These are phyloP conservation scores for Lathamus discolor DNA, from an alignment of 2,113 vertebrate species.

Conservation along the genomic window DNA sequence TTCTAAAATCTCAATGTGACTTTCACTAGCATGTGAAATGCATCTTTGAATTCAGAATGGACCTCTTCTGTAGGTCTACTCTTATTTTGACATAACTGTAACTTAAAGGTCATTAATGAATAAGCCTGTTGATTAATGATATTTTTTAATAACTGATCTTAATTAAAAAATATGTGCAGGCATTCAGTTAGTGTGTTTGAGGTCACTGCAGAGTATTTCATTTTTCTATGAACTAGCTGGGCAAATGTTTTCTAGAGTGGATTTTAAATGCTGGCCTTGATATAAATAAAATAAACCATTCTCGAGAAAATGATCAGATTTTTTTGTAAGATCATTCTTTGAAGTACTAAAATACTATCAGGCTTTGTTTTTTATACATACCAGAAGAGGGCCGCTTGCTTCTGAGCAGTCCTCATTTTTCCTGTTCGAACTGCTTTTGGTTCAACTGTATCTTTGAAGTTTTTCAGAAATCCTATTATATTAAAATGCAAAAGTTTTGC, in stretches of 20 bases:
- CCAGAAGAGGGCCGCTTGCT: background rate
- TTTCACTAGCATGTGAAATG: background rate
- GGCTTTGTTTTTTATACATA: background rate
- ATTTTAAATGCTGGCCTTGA: background rate
- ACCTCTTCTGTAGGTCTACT: background rate
- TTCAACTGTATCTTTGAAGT: background rate
- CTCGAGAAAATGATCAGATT: background rate
- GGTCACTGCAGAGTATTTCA: background rate
- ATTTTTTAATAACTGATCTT: background rate
- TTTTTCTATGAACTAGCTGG: background rate
- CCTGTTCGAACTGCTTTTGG: background rate
- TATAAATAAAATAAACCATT: background rate
- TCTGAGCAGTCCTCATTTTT: background rate
- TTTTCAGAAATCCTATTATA: background rate
- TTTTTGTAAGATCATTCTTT: background rate
- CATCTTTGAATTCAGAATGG: background rate
- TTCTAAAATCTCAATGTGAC: background rate
- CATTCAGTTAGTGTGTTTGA: background rate
- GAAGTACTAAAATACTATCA: background rate
- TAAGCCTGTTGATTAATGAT: background rate
- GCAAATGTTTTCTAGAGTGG: background rate
- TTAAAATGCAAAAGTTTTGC: background rate
- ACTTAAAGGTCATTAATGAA: background rate
- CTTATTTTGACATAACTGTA: background rate
- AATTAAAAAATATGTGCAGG: background rate